phyloP scores from a whole-genome alignment of 1,140 invertebrate genomes.

The Nephotettix cincticeps region DNA sequence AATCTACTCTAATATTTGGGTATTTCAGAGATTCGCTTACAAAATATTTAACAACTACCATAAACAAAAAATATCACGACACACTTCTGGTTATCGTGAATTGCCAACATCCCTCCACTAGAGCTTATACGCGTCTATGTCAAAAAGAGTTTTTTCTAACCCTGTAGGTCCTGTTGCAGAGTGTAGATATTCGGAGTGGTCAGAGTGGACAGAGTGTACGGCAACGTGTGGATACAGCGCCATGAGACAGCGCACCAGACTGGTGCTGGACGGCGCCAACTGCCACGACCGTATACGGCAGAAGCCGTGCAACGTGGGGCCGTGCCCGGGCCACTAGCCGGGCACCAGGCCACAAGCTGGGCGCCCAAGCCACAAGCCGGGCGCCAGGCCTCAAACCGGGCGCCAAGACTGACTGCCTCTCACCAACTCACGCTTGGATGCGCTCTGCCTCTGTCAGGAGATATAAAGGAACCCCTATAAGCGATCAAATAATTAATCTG shows the following conservation, averaged over 20 bases:
- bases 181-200: conserved; percentile 62
- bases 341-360: too few species aligned
- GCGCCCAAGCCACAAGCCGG: too few species aligned
- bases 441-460: background rate
- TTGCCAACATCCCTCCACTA: too few species aligned
- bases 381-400: background rate
- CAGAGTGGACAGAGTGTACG: conserved; percentile 62
- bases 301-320: conserved; percentile 40
- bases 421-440: background rate
- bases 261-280: conserved; percentile 41
- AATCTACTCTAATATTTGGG: too few species aligned
- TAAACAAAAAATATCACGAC: too few species aligned
- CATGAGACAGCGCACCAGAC: conserved; percentile 50
- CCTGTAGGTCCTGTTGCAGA: too few species aligned
- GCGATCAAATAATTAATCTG: background rate
- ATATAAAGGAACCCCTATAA: background rate
- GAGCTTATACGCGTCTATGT: too few species aligned
- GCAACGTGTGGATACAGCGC: conserved; percentile 57
- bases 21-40: too few species aligned
- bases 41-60: too few species aligned
- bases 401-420: background rate
- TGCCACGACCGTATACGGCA: conserved; percentile 46
- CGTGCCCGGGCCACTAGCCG: conserved; percentile 32
- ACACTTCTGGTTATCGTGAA: too few species aligned
- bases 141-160: too few species aligned